Evolutionary conservation across 2,888 invertebrate species (phyloP).

Genomic region (Dione vanillae): DNA sequence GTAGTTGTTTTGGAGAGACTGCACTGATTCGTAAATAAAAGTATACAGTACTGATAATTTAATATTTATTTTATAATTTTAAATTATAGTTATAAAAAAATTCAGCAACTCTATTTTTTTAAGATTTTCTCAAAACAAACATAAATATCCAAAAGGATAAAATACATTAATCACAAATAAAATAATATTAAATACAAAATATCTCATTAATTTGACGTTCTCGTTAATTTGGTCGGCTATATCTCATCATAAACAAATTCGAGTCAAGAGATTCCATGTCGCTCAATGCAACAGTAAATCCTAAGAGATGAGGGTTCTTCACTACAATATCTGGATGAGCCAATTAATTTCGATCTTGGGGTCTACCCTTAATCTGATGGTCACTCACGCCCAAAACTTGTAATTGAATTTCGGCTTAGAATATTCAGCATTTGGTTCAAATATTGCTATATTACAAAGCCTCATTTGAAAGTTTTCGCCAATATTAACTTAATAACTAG

Average conservation of each 20-base stretch:
- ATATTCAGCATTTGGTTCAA: constrained; percentile 63
- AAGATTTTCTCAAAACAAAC: neutral
- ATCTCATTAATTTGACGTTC: constrained; percentile 1
- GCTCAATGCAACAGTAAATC: constrained; percentile 69
- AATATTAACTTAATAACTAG: constrained; percentile 24
- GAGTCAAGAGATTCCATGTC: constrained; percentile 51
- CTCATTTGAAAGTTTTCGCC: constrained; percentile 48
- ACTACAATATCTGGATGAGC: constrained; percentile 76
- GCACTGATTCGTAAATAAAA: constrained; percentile 2
- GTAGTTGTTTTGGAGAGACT: constrained; percentile 5
- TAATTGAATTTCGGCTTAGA: constrained; percentile 71
- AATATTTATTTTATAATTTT: neutral
- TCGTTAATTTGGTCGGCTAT: constrained; percentile 1
- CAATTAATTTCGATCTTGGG: constrained; percentile 78
- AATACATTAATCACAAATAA: neutral
- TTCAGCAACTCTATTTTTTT: neutral
- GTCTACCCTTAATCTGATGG: constrained; percentile 77
- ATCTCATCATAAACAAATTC: constrained; percentile 22
- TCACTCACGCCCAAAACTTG: constrained; percentile 76
- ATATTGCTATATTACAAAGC: constrained; percentile 52
- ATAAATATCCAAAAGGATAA: neutral
- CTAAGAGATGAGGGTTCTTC: constrained; percentile 71
- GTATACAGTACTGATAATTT: neutral
- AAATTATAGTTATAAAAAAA: neutral
- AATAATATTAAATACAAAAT: neutral